phyloP scores from a whole-genome alignment of 2,797 vertebrate genomes.

The Phrynocephalus vlangalii region DNA sequence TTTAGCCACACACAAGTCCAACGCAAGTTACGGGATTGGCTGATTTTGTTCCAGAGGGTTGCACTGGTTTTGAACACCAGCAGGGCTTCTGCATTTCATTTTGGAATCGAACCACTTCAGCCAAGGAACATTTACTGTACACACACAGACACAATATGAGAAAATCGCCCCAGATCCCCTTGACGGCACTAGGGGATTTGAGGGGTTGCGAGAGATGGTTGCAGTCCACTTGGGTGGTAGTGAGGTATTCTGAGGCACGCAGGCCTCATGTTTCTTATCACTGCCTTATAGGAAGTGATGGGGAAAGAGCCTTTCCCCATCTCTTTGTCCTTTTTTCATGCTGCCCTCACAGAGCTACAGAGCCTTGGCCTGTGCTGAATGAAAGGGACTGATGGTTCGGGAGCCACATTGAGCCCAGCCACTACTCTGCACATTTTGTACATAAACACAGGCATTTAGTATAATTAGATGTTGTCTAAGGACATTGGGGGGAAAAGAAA shows the following conservation, averaged over 20 bases:
- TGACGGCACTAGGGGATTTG: too few relatives aligned
- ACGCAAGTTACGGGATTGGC: too few relatives aligned
- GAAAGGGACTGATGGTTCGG: constrained; percentile 50
- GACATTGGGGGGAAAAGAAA: constrained; percentile 52
- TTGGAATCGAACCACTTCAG: too few relatives aligned
- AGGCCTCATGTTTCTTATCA: neutral
- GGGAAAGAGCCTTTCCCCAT: neutral
- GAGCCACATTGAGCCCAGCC: constrained; percentile 61
- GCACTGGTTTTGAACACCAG: too few relatives aligned
- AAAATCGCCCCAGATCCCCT: neutral
- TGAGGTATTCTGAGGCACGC: neutral
- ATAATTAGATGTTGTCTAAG: constrained; percentile 70
- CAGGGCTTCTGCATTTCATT: too few relatives aligned
- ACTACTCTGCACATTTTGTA: constrained; percentile 63
- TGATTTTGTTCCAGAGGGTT: too few relatives aligned
- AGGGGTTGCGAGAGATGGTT: neutral
- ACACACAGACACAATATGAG: too few relatives aligned
- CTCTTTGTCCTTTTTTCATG: neutral
- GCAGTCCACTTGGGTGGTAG: neutral
- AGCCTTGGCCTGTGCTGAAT: constrained; percentile 36
- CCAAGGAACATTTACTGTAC: too few relatives aligned
- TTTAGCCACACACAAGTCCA: too few relatives aligned
- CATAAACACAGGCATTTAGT: constrained; percentile 70
- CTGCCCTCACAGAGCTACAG: neutral
- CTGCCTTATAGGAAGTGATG: neutral